These are phyloP conservation scores for Eleginops maclovinus DNA, from an alignment of 2,113 vertebrate genomes.

Conservation along the genomic window DNA sequence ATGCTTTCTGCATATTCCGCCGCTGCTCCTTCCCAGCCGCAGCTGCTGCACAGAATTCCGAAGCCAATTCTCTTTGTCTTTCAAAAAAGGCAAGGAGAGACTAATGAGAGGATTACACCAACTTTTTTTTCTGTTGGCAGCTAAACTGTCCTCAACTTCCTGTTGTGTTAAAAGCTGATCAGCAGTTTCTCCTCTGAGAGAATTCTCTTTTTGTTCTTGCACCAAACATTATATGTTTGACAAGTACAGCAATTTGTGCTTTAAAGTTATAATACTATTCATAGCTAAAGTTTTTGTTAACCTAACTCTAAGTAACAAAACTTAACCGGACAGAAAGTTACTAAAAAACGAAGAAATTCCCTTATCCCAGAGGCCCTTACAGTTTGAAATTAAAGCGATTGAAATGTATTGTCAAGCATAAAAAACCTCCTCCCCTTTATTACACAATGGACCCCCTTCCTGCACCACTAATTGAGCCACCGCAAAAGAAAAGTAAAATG, in stretches of 20 bases:
- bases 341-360: too few relatives aligned
- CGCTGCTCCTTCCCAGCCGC: slow-evolving; percentile 10
- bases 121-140: slow-evolving; percentile 14
- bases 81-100: slow-evolving; percentile 39
- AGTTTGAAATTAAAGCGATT: slow-evolving; percentile 35
- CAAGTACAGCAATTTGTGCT: slow-evolving; percentile 25
- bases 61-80: slow-evolving; percentile 60
- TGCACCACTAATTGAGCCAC: slow-evolving; percentile 17
- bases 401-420: slow-evolving; percentile 24
- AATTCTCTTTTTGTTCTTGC: neutral
- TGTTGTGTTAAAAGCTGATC: slow-evolving; percentile 26
- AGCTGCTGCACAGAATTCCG: slow-evolving; percentile 33
- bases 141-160: slow-evolving; percentile 1
- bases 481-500: slow-evolving; percentile 4
- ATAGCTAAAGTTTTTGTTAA: neutral
- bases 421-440: neutral
- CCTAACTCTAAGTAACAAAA: neutral
- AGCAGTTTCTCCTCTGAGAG: slow-evolving; percentile 7
- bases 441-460: slow-evolving; percentile 4
- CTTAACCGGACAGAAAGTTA: neutral
- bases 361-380: neutral
- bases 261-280: slow-evolving; percentile 14
- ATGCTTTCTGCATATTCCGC: slow-evolving; percentile 33
- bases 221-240: slow-evolving; percentile 23
- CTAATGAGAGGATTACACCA: slow-evolving; percentile 51